phyloP scores from a whole-genome alignment of 2,888 invertebrate species.

The Apodemia hepburni region DNA sequence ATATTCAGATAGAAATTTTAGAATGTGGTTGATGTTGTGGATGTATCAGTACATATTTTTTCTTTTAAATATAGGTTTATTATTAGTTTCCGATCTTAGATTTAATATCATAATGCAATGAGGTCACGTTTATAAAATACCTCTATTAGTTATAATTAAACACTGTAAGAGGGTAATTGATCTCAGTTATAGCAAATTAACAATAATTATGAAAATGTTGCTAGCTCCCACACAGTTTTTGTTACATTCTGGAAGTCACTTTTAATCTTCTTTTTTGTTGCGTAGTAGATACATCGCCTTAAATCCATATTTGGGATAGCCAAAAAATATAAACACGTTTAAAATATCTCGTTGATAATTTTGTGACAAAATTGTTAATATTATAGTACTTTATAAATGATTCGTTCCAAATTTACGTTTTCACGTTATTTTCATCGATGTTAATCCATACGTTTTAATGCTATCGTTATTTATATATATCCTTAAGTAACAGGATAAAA shows the following conservation, averaged over 20 bases:
- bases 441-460: too few relatives aligned
- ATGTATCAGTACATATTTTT: conserved; percentile 16
- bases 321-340: too few relatives aligned
- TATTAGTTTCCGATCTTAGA: conserved; percentile 11
- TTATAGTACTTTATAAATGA: too few relatives aligned
- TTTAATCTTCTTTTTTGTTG: neutral
- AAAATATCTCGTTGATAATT: too few relatives aligned
- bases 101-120: conserved; percentile 15
- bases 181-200: conserved; percentile 51
- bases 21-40: neutral
- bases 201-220: conserved; percentile 54
- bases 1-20: neutral
- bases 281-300: neutral
- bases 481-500: too few relatives aligned
- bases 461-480: too few relatives aligned
- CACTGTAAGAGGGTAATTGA: conserved; percentile 53
- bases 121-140: conserved; percentile 31
- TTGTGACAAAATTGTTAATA: too few relatives aligned
- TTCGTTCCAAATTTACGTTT: too few relatives aligned
- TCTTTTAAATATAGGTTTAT: conserved; percentile 5
- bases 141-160: conserved; percentile 52
- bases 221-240: conserved; percentile 46
- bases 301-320: neutral
- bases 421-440: too few relatives aligned
- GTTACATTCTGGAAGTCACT: neutral